These are phyloP conservation scores for Protobothrops flavoviridis DNA, from an alignment of 2,113 vertebrate species.

Conservation along the genomic window DNA sequence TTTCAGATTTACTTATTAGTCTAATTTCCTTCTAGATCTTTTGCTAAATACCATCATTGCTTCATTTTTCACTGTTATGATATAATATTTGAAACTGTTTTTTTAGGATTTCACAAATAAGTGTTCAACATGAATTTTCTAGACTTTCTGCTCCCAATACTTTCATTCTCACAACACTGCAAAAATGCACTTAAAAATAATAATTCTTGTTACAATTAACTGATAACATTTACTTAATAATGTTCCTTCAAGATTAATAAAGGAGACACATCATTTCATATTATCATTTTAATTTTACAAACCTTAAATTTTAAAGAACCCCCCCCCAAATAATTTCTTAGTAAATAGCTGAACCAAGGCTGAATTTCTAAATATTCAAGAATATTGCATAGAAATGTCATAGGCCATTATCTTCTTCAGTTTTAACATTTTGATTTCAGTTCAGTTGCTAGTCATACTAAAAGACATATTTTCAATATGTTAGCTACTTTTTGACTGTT, in stretches of 20 bases:
- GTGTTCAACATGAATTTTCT: not conserved
- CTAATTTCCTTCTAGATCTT: not conserved
- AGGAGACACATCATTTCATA: not conserved
- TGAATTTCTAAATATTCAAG: not conserved
- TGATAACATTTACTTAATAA: not conserved
- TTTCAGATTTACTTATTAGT: constrained; percentile 2
- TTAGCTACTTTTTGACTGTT: not conserved
- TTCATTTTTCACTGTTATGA: not conserved
- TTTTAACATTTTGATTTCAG: not conserved
- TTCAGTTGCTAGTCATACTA: not conserved
- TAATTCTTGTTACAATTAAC: not conserved
- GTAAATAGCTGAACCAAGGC: not conserved
- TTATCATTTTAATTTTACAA: not conserved
- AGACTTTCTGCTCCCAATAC: not conserved
- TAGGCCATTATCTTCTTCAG: not conserved
- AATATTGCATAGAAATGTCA: not conserved
- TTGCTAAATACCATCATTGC: not conserved
- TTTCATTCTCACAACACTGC: not conserved
- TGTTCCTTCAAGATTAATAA: not conserved
- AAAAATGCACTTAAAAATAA: not conserved
- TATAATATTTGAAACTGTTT: not conserved
- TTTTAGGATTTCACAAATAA: not conserved
- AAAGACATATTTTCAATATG: not conserved
- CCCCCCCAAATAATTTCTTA: not conserved
- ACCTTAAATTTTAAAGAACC: not conserved